Evolutionary conservation across 2,888 invertebrate species (phyloP), one percentile per base, ranked within the genome.

Genomic region (Achlya flavicornis): DNA sequence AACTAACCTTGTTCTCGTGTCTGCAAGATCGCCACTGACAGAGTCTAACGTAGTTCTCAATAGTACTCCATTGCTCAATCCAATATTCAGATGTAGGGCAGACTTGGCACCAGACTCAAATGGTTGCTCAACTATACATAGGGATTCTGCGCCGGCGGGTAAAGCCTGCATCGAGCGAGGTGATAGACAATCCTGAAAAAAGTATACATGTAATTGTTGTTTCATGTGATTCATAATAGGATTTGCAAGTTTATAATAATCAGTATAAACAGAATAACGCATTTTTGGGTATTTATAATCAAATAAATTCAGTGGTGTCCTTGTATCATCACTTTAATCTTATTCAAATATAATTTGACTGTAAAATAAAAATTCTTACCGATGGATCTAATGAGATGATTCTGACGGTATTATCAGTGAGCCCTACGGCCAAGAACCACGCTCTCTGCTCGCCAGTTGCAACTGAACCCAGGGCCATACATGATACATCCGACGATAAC

Each of bases 391-490:
- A 94, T 0, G 99, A 99, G 68, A 99, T 98, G 66, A 99, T 98
- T 76, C 99, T 95, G 65, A 99, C 99, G 33, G 99, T 99, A 83
- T 98, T 98, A 82, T 99, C 99, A 63, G 97, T 96, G 46, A 99
- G 94, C 2, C 99, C 99, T 41, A 99, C 99, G 67, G 99, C 98
- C 77, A 99, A 94, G 85, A 99, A 99, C 95, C 98, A 97, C 0
- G 98, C 98, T 67, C 99, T 94, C 84, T 98, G 98, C 88, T 99
- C 99, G 6, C 99, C 99, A 2, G 96, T 95, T 0, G 99, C 98
- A 0, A 99, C 99, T 63, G 97, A 97, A 0, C 98, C 99, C 67
- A 99, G 91, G 0, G 98, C 99, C 99, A 99, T 99, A 85, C 99
- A 99, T 74, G 99, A 97, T 0, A 99, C 99, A 88, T 99, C 99